These are phyloP conservation scores for Gonioctena quinquepunctata DNA, from an alignment of 1,140 invertebrate species.

Conservation along the genomic window DNA sequence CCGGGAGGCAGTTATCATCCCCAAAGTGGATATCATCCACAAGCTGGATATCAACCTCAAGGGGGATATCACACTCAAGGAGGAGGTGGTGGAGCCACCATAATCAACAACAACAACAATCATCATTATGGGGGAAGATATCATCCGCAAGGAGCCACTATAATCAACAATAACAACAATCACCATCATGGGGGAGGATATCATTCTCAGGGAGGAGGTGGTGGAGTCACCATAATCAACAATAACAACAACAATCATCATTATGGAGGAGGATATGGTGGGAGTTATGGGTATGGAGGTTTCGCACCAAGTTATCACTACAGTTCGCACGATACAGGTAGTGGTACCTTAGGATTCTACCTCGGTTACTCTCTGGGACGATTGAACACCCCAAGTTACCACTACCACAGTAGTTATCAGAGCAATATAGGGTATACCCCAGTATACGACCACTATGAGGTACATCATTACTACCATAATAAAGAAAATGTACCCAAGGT, in stretches of 20 bases:
- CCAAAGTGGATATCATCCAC: not conserved
- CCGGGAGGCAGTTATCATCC: constrained; percentile 7
- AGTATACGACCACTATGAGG: constrained; percentile 38
- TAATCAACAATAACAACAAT: too few relatives aligned
- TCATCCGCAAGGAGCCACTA: not conserved
- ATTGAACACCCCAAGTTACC: constrained; percentile 32
- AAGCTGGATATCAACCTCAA: constrained; percentile 14
- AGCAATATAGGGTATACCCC: constrained; percentile 28
- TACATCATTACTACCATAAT: constrained; percentile 45
- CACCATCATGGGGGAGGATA: not conserved
- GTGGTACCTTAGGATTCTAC: constrained; percentile 37
- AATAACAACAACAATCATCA: constrained; percentile 29
- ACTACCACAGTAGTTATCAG: constrained; percentile 2
- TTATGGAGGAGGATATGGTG: not conserved
- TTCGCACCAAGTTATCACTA: constrained; percentile 28
- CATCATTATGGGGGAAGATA: constrained; percentile 18
- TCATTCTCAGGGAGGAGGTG: not conserved
- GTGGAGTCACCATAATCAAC: constrained; percentile 24
- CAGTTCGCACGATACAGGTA: constrained; percentile 25
- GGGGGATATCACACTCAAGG: not conserved
- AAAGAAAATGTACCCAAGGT: constrained; percentile 27
- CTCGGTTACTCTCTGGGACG: constrained; percentile 37
- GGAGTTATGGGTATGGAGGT: not conserved
- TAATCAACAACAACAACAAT: constrained; percentile 32
- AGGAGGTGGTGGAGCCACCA: constrained; percentile 9